These are phyloP conservation scores for Cheracebus regulus DNA, from an alignment of 2,797 vertebrate species.

Conservation along the genomic window DNA sequence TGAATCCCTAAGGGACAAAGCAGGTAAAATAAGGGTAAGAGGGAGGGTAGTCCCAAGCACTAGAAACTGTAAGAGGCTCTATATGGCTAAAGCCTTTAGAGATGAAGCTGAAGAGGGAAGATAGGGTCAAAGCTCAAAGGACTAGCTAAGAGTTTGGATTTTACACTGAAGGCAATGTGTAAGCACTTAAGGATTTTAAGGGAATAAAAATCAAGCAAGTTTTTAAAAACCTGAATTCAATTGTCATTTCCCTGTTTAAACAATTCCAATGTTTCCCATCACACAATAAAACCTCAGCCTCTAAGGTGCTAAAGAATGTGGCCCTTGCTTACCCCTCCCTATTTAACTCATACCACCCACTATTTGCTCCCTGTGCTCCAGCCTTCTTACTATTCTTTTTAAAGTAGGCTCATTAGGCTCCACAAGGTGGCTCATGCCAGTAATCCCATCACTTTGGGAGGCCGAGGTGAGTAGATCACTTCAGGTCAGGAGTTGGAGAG, in stretches of 20 bases:
- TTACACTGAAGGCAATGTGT: neutral
- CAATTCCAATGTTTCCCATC: neutral
- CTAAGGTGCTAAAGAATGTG: neutral
- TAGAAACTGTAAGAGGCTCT: neutral
- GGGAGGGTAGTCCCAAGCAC: neutral
- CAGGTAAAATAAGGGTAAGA: neutral
- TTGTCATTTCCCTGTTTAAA: neutral
- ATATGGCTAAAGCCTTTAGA: neutral
- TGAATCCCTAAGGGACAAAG: neutral
- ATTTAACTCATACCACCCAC: neutral
- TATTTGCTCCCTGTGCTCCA: neutral
- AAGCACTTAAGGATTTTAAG: neutral
- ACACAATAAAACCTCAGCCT: neutral
- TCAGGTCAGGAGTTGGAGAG: neutral
- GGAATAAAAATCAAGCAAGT: neutral
- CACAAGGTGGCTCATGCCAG: fast-evolving
- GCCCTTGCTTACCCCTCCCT: neutral
- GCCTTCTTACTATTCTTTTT: neutral
- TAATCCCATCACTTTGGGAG: neutral
- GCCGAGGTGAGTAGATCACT: fast-evolving
- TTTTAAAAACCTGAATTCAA: slow-evolving; percentile 21
- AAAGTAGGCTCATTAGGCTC: neutral
- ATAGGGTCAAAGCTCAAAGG: neutral
- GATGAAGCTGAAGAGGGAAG: neutral
- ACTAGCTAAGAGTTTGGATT: neutral